Evolutionary conservation across 2,888 invertebrate species (phyloP).

Genomic region (Conistra vaccinii): DNA sequence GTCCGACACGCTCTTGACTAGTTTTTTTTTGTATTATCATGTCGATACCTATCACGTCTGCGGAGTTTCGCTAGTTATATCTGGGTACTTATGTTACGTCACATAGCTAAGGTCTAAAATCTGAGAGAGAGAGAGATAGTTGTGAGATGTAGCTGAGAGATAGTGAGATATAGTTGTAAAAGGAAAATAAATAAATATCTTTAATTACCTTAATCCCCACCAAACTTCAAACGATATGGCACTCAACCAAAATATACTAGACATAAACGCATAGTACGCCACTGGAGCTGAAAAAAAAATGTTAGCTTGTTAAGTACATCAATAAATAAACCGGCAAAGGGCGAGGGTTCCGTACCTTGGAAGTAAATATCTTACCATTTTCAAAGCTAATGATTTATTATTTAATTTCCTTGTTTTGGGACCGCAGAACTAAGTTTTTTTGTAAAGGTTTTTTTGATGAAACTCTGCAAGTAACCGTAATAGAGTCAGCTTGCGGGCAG

Average conservation of each 20-base stretch:
- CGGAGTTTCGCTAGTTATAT: no score
- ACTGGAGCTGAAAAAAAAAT: slow-evolving; percentile 37
- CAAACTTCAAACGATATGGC: slow-evolving; percentile 32
- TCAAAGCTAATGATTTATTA: neutral
- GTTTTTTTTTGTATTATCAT: no score
- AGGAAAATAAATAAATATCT: neutral
- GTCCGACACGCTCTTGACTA: no score
- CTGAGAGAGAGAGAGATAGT: no score
- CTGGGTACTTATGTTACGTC: no score
- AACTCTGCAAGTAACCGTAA: neutral
- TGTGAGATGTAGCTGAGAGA: no score
- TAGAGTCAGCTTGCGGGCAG: no score
- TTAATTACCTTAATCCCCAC: slow-evolving; percentile 34
- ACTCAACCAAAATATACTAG: slow-evolving; percentile 50
- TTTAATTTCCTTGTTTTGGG: neutral
- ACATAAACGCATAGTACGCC: slow-evolving; percentile 32
- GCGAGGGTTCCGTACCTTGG: neutral
- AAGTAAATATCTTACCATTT: neutral
- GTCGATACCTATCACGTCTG: no score
- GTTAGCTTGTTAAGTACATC: neutral
- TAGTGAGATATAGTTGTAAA: no score
- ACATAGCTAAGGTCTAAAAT: no score
- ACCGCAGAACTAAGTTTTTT: neutral
- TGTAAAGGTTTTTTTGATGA: neutral
- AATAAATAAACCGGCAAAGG: neutral